These are phyloP conservation scores for Tetrao urogallus DNA, from an alignment of 2,113 vertebrate genomes.

Conservation along the genomic window DNA sequence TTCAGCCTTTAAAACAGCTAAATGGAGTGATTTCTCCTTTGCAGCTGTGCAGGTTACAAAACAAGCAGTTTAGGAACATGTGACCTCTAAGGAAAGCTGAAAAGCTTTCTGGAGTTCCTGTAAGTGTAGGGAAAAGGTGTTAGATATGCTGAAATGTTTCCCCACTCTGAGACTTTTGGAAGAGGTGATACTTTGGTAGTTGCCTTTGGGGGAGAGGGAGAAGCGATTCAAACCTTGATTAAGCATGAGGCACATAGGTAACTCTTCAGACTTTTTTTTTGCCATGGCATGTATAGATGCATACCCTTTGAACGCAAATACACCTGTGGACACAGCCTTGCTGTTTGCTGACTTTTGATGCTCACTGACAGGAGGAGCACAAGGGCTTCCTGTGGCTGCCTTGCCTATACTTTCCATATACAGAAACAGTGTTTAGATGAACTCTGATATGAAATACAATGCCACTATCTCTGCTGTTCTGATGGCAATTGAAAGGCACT, in stretches of 20 bases:
- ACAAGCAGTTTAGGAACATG: not conserved
- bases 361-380: not conserved
- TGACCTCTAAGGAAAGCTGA: not conserved
- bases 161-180: not conserved
- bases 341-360: not conserved
- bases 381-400: not conserved
- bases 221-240: not conserved
- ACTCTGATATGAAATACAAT: not conserved
- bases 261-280: not conserved
- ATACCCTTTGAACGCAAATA: not conserved
- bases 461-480: not conserved
- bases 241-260: not conserved
- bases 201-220: not conserved
- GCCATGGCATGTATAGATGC: rapidly evolving
- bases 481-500: not conserved
- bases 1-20: not conserved
- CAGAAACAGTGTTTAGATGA: not conserved
- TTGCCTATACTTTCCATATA: not conserved
- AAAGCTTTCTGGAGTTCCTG: not conserved
- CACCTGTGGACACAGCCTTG: rapidly evolving
- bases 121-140: not conserved
- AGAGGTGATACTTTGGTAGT: not conserved
- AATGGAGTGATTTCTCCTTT: not conserved
- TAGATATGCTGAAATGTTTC: not conserved
- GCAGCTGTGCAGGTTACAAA: not conserved